Base-by-base conservation (phyloP, 37 sponge, comb jelly and placozoan genomes). In the Hexactinellida sp. region DNA sequence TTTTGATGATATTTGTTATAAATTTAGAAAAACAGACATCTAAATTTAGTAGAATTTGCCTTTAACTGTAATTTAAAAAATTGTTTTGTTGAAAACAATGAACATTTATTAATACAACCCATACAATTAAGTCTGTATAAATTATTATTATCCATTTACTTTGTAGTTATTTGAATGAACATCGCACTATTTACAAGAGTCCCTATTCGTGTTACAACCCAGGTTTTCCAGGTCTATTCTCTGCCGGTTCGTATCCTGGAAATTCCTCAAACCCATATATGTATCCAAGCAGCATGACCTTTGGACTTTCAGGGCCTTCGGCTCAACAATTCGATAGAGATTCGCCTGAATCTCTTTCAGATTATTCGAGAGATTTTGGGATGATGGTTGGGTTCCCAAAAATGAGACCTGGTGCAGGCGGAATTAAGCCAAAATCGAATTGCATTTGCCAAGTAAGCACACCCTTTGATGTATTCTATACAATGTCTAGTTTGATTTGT, bases 281-380 rank as follows among this genome's bases (percentile, higher is more conserved):
- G 76, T 63, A 63, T n/a, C 30, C 76, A 10, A 63, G 30, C 30
- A 23, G 76, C 3, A 63, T 63, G 76, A 63, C 76, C 76, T 63
- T 63, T 63, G 76, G 76, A 63, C 76, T 63, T 23, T 63, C 76
- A 32, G 76, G 76, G 13, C 76, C 76, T n/a, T 63, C 76, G 13
- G 76, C 76, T 7, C 76, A 63, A 63, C 76, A 63, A 63, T 63
- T 63, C 76, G 76, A 63, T n/a, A 10, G 76, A 63, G 76, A 63
- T 23, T 63, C 76, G 76, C 76, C 76, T 23, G 28, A 63, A 63
- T 63, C 76, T 21, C 76, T 63, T 63, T n/a, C 76, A 3, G 76
- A 63, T 63, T 63, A 63, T 23, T 63, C 76, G 13, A 63, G 76
- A 63, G 76, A 63, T n/a, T 63, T 63, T 23, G 30, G 76, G 3